These are phyloP conservation scores for Babyrousa celebensis DNA, from an alignment of 2,797 vertebrate species.

Conservation along the genomic window DNA sequence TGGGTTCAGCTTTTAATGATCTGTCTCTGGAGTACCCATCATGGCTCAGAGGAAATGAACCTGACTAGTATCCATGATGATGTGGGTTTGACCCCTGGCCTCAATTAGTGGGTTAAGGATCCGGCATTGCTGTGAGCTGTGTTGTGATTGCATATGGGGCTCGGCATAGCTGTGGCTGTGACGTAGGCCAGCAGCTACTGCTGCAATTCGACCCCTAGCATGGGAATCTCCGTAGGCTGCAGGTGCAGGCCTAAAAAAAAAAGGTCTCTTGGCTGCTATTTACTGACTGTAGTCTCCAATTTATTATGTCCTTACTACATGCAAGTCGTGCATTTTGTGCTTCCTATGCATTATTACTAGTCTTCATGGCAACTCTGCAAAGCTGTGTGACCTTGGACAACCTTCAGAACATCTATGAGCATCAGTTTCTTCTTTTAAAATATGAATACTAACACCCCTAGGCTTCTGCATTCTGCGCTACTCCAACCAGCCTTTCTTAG, in stretches of 20 bases:
- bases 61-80: too few relatives aligned
- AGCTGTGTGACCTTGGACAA: neutral
- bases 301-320: neutral
- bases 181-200: too few relatives aligned
- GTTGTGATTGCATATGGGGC: too few relatives aligned
- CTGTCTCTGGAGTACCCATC: neutral
- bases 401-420: neutral
- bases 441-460: neutral
- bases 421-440: conserved; percentile 45
- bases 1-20: neutral
- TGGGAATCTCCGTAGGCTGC: too few relatives aligned
- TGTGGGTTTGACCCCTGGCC: too few relatives aligned
- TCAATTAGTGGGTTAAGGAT: too few relatives aligned
- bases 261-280: neutral
- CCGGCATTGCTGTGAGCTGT: too few relatives aligned
- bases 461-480: neutral
- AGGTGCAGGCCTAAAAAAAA: too few relatives aligned
- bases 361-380: neutral
- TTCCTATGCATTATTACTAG: neutral
- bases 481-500: neutral
- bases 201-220: too few relatives aligned
- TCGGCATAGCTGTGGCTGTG: too few relatives aligned
- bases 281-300: neutral
- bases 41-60: too few relatives aligned
- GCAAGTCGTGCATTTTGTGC: too few relatives aligned